Base-by-base conservation (phyloP, 1,140 invertebrate species). In the Odontomachus brunneus region DNA sequence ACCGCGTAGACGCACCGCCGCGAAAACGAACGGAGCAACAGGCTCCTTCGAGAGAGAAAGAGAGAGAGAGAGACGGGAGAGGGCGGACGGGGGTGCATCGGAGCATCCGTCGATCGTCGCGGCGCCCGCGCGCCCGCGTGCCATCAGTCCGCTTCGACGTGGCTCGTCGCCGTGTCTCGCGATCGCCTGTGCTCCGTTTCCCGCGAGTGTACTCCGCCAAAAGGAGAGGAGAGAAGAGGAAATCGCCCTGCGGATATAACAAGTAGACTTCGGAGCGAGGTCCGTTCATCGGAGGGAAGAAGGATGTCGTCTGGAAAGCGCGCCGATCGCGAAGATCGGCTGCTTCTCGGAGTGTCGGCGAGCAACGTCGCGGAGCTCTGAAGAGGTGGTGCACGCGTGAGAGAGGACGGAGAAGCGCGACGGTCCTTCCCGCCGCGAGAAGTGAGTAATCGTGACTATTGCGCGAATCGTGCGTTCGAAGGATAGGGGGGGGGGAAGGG, bases 371-470 rank as follows among this genome's bases (percentile, higher is more conserved):
- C 55, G 51, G 69, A 59, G 38, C 51, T 80, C 51, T 48, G 33
- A 80, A 59, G 69, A 59, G 57, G 53, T 38, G 3, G n/a, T 53
- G 67, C 24, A 53, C 51, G 83, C 83, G 78, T 67, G 85, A 85
- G 53, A 81, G 82, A 57, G 62, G 78, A 83, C 59, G 66, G 60
- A 53, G 75, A 65, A 26, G 59, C 59, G 67, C 83, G 62, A 81
- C 60, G 72, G 49, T 65, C 59, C 72, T 71, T 84, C 44, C 48
- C 53, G 51, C 4, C 85, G 85, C 73, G 86, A 87, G 26, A 44
- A 87, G 86, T 87, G 86, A 87, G 86, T 87, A 87, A 17, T 44
- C 7, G 44, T 78, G 29, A 33, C 66, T 69, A 4, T 67, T 15
- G 33, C n/a, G 33, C 2, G 2, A 57, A 59, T 59, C 53, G 65